Base-by-base conservation (phyloP, 2,888 invertebrate genomes). In the Drosophila mimica region DNA sequence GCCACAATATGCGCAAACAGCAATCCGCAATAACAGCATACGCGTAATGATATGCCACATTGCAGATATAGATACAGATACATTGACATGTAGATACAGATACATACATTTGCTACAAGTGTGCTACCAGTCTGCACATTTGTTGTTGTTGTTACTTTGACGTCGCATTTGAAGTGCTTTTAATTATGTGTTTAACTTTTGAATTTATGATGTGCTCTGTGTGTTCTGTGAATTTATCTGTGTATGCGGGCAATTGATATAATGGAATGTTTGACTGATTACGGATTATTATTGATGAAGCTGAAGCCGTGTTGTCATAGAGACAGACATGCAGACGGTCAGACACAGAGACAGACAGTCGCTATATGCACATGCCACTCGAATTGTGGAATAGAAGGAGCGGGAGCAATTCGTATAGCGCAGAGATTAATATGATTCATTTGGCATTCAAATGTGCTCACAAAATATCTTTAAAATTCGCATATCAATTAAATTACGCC, bases 181-280 rank as follows among this genome's bases (percentile, higher is more conserved):
- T 88, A 88, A 88, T 88, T 76, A 85, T 81, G 79, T 74, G 74
- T 81, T 86, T 87, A 83, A 83, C 87, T 88, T 79, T 83, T 86
- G 83, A 88, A 81, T 83, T 86, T 73, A 70, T 85, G 73, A 75
- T 75, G 58, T 49, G 66, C 13, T 36, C 13, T 36, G 25, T 49
- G 36, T 38, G 46, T 25, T 46, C 38, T 43, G 36, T n/a, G 31
- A 40, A 54, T 46, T 70, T 71, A 57, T 63, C 34, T 30, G 48
- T 38, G 54, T 30, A 52, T 65, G 68, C 62, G 52, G 68, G 46
- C 66, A 79, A 79, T 80, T 80, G 80, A 76, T 63, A 61, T 76
- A 80, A 80, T 80, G 81, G 76, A 79, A 79, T 66, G 80, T 79
- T 80, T 75, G 78, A 76, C 71, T 76, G 80, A 79, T 76, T 80